Base-by-base conservation (phyloP, 2,888 invertebrate genomes). In the Nipponacmea schrenckii region DNA sequence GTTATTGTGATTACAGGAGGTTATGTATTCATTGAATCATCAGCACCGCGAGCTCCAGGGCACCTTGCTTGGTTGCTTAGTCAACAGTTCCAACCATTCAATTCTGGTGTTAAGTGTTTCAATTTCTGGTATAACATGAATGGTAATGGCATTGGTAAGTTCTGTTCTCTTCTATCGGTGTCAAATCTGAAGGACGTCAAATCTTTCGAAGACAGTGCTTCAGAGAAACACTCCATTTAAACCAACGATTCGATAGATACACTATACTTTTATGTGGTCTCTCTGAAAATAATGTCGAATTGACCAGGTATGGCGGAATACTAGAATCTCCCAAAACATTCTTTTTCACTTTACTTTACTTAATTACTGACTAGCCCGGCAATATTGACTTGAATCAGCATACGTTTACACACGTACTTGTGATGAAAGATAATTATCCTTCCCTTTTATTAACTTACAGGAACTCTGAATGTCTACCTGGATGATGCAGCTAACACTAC, bases 91-190 rank as follows among this genome's bases (percentile, higher is more conserved):
- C 74, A 74, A 24, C 77, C 80, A 4, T 79, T 78, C 46, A 67
- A 77, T 15, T 64, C 72, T 0, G 70, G 72, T 31, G 65, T 74
- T 56, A 73, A 77, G 26, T 83, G 83, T 74, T 73, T 85, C 73
- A 78, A 74, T 10, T 87, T 88, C 77, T 88, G 86, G 86, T 87
- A 85, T 75, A 83, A 85, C 68, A 87, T 85, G 82, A 79, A 81
- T 71, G 87, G 88, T 7, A 62, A 44, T 12, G 79, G 81, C 26
- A 79, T 83, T 17, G 83, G 84, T 75, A 76, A 76, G 67, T 74
- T 73, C 24, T 48, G 44, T 44, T n/a, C 50, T 20, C 12, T 14
- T 39, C 10, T 2, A 15, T 64, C 27, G 10, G 17, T 26, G 8
- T 27, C 12, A 2, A 62, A 39, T 39, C 39, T 39, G 39, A 39